Evolutionary conservation across 2,797 vertebrate genomes (phyloP), one percentile per base, ranked within the genome.

Genomic region (Acropternis orthonyx): DNA sequence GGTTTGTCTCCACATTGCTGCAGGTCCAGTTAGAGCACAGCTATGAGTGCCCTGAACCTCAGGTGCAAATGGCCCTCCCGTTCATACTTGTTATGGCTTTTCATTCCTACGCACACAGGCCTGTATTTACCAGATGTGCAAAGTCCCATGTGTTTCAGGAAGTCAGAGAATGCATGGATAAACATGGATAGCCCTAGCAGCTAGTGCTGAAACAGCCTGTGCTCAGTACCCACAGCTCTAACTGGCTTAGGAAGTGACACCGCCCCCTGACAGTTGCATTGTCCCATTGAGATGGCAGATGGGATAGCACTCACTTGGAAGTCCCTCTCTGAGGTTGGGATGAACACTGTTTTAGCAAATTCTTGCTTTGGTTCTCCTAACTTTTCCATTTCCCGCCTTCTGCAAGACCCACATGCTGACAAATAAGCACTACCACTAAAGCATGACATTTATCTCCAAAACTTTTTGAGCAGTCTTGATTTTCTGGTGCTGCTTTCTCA

Each of bases 211-310:
- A 44, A 19, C 30, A 36, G 36, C 9, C 62, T 32, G 44, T 6
- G 34, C 22, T 71, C 43, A 28, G 0, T 36, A 9, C 15, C 71
- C 49, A 1, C 7, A 4, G 6, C 16, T 39, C 18, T 44, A 5
- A 55, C 0, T 52, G 34, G 20, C 7, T 2, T 10, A 16, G 62
- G 52, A n/a, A 55, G 13, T 0, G 1, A 17, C 12, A 1, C 36
- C 6, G 9, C 51, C 23, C 43, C 69, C 58, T 34, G 7, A 9
- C 34, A 67, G 87, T 8, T 71, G 41, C 46, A 12, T 4, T 4
- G 14, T 36, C 36, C 14, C 14, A 0, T 11, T 36, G 3, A 8
- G 58, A 18, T 39, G 77, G 77, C 76, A 67, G 26, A 21, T 23
- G 81, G 43, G 43, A n/a, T 13, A 56, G 37, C 37, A 52, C 32